Evolutionary conservation across 2,113 vertebrate genomes (phyloP), one percentile per base, ranked within the genome.

Genomic region (Canis aureus): DNA sequence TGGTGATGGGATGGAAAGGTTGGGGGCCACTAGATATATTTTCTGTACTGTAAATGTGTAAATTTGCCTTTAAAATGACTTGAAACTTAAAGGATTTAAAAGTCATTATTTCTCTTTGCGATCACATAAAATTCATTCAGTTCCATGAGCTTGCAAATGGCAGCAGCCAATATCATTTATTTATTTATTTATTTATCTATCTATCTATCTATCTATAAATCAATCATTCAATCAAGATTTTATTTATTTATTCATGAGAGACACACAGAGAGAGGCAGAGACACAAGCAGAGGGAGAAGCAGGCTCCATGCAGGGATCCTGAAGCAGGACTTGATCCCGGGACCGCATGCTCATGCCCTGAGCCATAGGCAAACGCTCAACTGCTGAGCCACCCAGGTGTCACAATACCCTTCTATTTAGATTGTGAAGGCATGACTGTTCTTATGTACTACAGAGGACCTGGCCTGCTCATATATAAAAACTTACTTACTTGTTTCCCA

Each of bases 401-500:
- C 43, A 43, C 43, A 43, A 43, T 55, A 35, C 59, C 60, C 67
- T 67, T 35, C 64, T 62, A 27, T 12, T 84, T 79, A 32, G 67
- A 67, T 0, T 64, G 12, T 67, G 22, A 82, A 80, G 55, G 51
- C n/a, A n/a, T 17, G 15, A 57, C 57, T 60, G 2, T 38, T 82
- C 51, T 81, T n/a, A 82, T 0, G 38, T 55, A 86, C 78, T 74
- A 38, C n/a, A 66, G 53, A 11, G 10, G 20, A 49, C 11, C 3
- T 51, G 29, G 8, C 55, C 96, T 29, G 74, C 8, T n/a, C 38
- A 22, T 11, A 64, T 1, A 67, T 43, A 81, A 89, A 95, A 92
- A 89, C 27, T 25, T 66, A 80, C 98, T 97, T 95, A 99, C 99
- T 99, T 99, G 98, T 97, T 99, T 91, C 98, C 98, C 95, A 99